Evolutionary conservation across 2,888 invertebrate genomes (phyloP), one percentile per base, ranked within the genome.

Genomic region (Ctenicera cuprea): DNA sequence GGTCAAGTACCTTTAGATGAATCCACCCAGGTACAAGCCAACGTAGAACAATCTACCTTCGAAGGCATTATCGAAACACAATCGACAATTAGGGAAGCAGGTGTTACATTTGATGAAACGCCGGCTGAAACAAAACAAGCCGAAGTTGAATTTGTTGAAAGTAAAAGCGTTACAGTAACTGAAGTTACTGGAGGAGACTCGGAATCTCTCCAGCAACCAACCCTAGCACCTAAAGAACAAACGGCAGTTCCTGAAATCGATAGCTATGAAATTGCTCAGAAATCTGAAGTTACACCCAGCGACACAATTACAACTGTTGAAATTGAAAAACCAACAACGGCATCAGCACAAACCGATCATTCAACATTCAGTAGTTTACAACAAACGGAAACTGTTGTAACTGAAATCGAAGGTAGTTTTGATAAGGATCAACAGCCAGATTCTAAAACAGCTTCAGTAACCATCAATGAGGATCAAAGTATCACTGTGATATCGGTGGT

Each of bases 131-230:
- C 80, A 0, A 87, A 86, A 76, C 85, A 85, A 70, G 88, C 88
- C n/a, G 84, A 85, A 59, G 73, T 88, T 16, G 82, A 83, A 9
- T 83, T 89, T 68, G 86, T 85, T 68, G 87, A 87, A 79, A 87
- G 86, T 16, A 84, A 85, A 76, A 84, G 87, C 22, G 80, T 88
- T n/a, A 84, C 84, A 0, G 81, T 91, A 0, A 90, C 86, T 37
- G 89, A 91, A 86, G 84, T 89, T 33, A 86, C 88, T 72, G 82
- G 85, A 52, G 88, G 88, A 79, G 90, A 91, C 81, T 86, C 82
- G 67, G 89, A 89, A 82, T 82, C 84, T 48, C 72, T 80, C 0
- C 84, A 73, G 43, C 80, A 84, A 72, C 83, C 82, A 16, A 77
- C 83, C 8, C 81, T 83, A 14, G 83, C 83, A 78, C 87, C 87